These are phyloP conservation scores for Teleogryllus occipitalis DNA, from an alignment of 1,140 invertebrate species.

Conservation along the genomic window DNA sequence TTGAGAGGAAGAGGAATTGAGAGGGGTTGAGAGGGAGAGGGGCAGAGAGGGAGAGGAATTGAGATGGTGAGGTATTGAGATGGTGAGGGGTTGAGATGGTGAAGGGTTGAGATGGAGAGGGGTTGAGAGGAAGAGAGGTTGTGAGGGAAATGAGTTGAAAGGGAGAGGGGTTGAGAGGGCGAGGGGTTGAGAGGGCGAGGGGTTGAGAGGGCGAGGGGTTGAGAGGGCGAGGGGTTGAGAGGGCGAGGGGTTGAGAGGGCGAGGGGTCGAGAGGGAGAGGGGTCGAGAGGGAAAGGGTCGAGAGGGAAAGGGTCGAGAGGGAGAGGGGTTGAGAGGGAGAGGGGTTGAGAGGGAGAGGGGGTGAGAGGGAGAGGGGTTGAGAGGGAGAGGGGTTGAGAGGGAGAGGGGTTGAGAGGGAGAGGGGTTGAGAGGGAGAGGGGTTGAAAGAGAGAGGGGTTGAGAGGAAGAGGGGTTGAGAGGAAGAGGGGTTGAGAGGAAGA, in stretches of 20 bases:
- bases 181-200: background rate
- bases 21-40: no score
- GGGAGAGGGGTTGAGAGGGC: background rate
- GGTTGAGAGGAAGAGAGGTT: no score
- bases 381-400: background rate
- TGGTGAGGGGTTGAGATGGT: background rate
- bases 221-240: background rate
- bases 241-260: no score
- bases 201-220: background rate
- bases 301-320: background rate
- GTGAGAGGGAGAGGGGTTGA: background rate
- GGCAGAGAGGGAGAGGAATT: background rate
- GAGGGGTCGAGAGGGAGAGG: background rate
- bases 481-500: background rate
- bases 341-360: no score
- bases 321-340: background rate
- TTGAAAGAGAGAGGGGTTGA: background rate
- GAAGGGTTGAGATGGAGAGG: background rate
- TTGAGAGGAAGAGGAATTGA: no score
- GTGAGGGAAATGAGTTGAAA: background rate
- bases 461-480: background rate
- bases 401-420: conserved; percentile 8
- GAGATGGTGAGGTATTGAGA: no score
- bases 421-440: background rate
- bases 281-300: background rate